Evolutionary conservation across 1,140 invertebrate species (phyloP), one percentile per base, ranked within the genome.

Genomic region (Leptinotarsa undecemlineata): DNA sequence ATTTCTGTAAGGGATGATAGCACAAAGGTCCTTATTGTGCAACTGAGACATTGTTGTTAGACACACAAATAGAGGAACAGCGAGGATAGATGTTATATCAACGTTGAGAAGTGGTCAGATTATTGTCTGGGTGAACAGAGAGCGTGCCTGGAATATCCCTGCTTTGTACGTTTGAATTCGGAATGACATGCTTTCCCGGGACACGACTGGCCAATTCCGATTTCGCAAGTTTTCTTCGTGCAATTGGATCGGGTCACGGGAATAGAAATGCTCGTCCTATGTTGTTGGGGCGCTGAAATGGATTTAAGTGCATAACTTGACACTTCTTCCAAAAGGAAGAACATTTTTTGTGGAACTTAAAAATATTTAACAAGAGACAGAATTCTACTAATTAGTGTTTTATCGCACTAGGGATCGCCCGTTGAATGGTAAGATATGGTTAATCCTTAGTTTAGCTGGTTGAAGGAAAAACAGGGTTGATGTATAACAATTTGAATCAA

Each of bases 21-120:
- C 63, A 15, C 14, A 64, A 64, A 64, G 63, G 63, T 64, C 63
- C 23, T 64, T 64, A 64, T 64, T 64, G 63, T 64, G 20, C 21
- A 64, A 20, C 63, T 64, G 63, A 64, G 63, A 20, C 63, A 21
- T 64, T 64, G 17, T 64, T 64, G 63, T 64, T 64, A 26, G 23
- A 64, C 23, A 26, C 21, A 64, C 63, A 64, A 64, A 64, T 20
- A 64, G 20, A 26, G 63, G 21, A 26, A 20, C 20, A 64, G 63
- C 63, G 5, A 14, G 63, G 63, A 64, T 64, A 26, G 63, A 64
- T 64, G 63, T 64, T 64, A 26, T 64, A 64, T 64, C 63, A 64
- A 64, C 63, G 63, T 21, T 64, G 63, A 64, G 20, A 64, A 20
- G 63, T 64, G 63, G 63, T 64, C 63, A 64, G 63, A 64, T 64